A percentile compares a stretch with the other conserved stretches of the same genome.
phyloP scores from a whole-genome alignment of 1,140 invertebrate genomes.

The Plectus sambesii region DNA sequence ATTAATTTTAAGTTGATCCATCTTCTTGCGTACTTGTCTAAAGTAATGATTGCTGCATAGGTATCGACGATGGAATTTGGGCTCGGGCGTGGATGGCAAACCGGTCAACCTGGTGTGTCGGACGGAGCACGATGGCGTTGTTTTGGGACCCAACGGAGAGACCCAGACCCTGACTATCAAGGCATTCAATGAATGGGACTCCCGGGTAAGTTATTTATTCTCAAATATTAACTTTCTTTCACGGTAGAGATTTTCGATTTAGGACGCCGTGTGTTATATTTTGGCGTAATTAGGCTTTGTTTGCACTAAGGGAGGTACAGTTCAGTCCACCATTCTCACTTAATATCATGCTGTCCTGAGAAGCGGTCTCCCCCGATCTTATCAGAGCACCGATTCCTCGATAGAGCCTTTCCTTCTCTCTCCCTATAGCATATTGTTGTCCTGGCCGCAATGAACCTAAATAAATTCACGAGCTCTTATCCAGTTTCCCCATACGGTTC shows the following conservation, averaged over 20 bases:
- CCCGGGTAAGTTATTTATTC: conserved; percentile 54
- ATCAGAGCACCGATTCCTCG: no score
- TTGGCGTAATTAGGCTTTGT: background rate
- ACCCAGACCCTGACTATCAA: conserved; percentile 86
- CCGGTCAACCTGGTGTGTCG: conserved; percentile 62
- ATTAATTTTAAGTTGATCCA: no score
- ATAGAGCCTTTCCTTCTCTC: no score
- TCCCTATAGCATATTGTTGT: conserved; percentile 12
- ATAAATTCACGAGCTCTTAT: background rate
- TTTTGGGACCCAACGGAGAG: conserved; percentile 74
- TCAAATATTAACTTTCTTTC: conserved; percentile 16
- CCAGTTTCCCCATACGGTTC: background rate
- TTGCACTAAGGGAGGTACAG: conserved; percentile 4
- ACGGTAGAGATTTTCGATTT: conserved; percentile 14
- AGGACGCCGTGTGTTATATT: background rate
- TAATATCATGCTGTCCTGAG: no score
- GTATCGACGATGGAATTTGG: conserved; percentile 91
- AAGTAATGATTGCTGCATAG: no score
- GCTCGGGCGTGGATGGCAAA: conserved; percentile 66
- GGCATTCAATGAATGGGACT: conserved; percentile 97
- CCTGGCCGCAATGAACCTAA: background rate
- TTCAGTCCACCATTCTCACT: no score
- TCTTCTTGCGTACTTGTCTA: no score
- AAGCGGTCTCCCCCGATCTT: no score
- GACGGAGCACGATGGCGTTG: conserved; percentile 91